Evolutionary conservation across 2,888 invertebrate genomes (phyloP).

Genomic region (Creontiades dilutus): DNA sequence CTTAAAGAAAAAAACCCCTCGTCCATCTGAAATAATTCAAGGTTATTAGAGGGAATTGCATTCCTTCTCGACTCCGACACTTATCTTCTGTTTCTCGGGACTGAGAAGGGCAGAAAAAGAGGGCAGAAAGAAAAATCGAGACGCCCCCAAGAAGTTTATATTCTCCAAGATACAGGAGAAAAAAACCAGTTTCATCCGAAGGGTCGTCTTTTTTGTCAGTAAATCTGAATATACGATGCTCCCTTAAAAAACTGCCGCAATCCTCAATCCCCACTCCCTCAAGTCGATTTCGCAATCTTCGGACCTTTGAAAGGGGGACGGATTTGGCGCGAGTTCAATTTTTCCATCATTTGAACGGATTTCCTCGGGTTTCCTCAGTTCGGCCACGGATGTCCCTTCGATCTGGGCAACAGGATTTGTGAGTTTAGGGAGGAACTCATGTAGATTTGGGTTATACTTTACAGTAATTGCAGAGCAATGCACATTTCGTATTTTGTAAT

Average conservation of each 20-base stretch:
- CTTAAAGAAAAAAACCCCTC: not conserved
- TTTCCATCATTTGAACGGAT: not conserved
- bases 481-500: too few relatives aligned
- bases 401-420: too few relatives aligned
- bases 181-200: not conserved
- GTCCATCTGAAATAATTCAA: slow-evolving; percentile 3
- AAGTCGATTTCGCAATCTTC: not conserved
- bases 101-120: not conserved
- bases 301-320: not conserved
- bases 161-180: not conserved
- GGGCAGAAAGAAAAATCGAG: not conserved
- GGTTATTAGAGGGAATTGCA: slow-evolving; percentile 3
- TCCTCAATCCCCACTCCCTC: not conserved
- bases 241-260: not conserved
- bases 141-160: not conserved
- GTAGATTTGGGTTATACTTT: too few relatives aligned
- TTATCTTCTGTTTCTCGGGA: slow-evolving; percentile 1
- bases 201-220: not conserved
- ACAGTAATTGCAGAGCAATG: too few relatives aligned
- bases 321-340: slow-evolving; percentile 4
- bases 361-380: not conserved
- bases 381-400: not conserved
- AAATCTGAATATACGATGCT: slow-evolving; percentile 20
- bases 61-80: slow-evolving; percentile 14
- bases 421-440: too few relatives aligned